A percentile compares a stretch with the other conserved stretches of the same genome.
phyloP scores from a whole-genome alignment of 2,888 invertebrate species.

The Cacoxenus indagator region DNA sequence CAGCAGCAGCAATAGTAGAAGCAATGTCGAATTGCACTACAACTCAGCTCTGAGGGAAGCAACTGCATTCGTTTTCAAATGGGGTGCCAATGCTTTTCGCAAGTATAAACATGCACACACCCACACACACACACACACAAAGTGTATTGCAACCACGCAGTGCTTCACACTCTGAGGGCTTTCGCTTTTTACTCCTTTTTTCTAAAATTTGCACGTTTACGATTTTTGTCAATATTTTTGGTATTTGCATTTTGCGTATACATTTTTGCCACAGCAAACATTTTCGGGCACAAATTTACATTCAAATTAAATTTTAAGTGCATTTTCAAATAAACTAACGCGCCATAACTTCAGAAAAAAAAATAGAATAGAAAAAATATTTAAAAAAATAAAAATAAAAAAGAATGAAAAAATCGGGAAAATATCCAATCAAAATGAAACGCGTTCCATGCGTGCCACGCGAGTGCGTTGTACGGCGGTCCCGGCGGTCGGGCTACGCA shows the following conservation, averaged over 20 bases:
- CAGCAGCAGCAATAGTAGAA: constrained; percentile 61
- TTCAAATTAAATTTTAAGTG: constrained; percentile 66
- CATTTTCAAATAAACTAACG: constrained; percentile 63
- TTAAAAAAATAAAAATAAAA: not conserved
- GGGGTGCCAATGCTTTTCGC: constrained; percentile 61
- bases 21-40: constrained; percentile 19
- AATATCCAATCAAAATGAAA: constrained; percentile 9
- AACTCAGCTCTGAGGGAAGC: constrained; percentile 30
- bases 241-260: constrained; percentile 65
- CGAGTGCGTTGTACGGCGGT: not conserved
- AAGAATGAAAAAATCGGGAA: not conserved
- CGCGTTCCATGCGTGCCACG: not conserved
- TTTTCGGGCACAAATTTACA: constrained; percentile 64
- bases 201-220: not conserved
- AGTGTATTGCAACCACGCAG: constrained; percentile 22
- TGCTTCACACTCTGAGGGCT: too few species aligned
- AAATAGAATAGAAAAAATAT: too few species aligned
- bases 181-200: constrained; percentile 33
- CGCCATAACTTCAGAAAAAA: too few species aligned
- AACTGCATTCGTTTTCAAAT: constrained; percentile 41
- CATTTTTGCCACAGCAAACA: constrained; percentile 63
- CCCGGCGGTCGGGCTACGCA: not conserved
- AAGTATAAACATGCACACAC: constrained; percentile 66
- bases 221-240: constrained; percentile 62
- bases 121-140: constrained; percentile 63